A percentile compares a stretch with the other conserved stretches of the same genome.
Evolutionary conservation across 2,888 invertebrate genomes (phyloP).

Genomic region (Metalampra italica): DNA sequence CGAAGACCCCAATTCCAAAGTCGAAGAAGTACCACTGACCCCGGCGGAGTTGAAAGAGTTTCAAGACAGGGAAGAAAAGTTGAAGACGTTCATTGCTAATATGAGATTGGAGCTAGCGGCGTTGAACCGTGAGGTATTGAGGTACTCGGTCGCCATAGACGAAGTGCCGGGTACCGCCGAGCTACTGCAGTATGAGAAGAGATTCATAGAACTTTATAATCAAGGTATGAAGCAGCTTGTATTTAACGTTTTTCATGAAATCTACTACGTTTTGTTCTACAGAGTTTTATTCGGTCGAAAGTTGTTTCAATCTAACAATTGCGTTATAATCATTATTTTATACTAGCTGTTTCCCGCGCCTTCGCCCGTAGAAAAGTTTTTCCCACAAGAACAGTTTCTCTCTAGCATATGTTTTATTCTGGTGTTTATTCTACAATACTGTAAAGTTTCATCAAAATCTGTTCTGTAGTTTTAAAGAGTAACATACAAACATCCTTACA

Average conservation of each 20-base stretch:
- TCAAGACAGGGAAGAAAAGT: slow-evolving; percentile 54
- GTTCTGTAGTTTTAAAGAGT: too few species aligned
- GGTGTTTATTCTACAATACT: too few species aligned
- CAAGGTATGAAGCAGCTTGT: slow-evolving; percentile 82
- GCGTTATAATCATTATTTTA: neutral
- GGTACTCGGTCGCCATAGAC: slow-evolving; percentile 91
- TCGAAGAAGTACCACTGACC: slow-evolving; percentile 58
- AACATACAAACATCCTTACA: too few species aligned
- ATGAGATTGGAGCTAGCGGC: slow-evolving; percentile 84
- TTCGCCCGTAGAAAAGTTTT: too few species aligned
- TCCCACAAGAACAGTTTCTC: too few species aligned
- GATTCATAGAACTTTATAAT: slow-evolving; percentile 97
- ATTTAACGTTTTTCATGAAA: neutral
- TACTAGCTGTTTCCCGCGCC: too few species aligned
- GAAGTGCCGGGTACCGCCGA: slow-evolving; percentile 96
- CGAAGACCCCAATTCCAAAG: slow-evolving; percentile 39
- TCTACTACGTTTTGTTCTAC: neutral
- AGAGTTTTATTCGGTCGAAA: too few species aligned
- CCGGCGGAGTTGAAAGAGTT: slow-evolving; percentile 58
- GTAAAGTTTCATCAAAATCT: too few species aligned
- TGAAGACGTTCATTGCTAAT: slow-evolving; percentile 52
- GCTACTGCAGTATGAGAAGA: slow-evolving; percentile 94
- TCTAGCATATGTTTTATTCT: too few species aligned
- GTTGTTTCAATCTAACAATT: too few species aligned
- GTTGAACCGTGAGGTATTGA: slow-evolving; percentile 87